These are phyloP conservation scores for Petrosia ficiformis DNA, from an alignment of 37 sponge, comb jelly and placozoan genomes.

Conservation along the genomic window DNA sequence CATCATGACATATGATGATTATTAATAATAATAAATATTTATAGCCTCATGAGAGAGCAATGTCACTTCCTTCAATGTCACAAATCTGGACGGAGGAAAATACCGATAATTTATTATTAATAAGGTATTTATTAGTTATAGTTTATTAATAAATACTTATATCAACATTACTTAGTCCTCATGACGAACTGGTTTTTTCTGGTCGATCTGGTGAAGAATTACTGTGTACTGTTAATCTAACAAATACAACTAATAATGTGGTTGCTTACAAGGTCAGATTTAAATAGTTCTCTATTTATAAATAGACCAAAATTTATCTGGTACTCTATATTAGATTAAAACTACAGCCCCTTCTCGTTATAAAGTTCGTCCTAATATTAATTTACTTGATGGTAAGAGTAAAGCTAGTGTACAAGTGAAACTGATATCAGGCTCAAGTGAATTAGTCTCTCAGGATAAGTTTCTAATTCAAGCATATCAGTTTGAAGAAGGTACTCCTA, in stretches of 20 bases:
- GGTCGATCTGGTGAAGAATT: constrained; percentile 20
- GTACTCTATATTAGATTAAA: constrained; percentile 63
- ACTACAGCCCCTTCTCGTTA: constrained; percentile 83
- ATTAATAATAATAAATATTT: no score
- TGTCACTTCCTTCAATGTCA: no score
- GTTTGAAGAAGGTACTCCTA: not conserved
- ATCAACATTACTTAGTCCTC: constrained; percentile 43
- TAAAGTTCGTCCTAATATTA: constrained; percentile 78
- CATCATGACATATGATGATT: no score
- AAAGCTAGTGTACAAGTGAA: constrained; percentile 44
- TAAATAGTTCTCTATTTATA: not conserved
- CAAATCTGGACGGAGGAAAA: not conserved
- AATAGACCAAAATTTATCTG: not conserved
- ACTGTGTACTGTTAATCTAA: constrained; percentile 47
- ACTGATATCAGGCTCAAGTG: constrained; percentile 25
- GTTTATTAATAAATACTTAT: no score
- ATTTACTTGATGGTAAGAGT: constrained; percentile 39
- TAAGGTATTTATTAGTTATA: not conserved
- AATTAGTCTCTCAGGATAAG: constrained; percentile 57
- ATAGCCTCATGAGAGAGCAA: no score
- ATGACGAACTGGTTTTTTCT: constrained; percentile 40
- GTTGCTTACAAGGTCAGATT: constrained; percentile 55
- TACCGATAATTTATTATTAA: not conserved
- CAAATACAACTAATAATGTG: constrained; percentile 30
- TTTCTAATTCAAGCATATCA: constrained; percentile 69